Base-by-base conservation (phyloP, 2,113 vertebrate species). In the Terrapene triunguis region DNA sequence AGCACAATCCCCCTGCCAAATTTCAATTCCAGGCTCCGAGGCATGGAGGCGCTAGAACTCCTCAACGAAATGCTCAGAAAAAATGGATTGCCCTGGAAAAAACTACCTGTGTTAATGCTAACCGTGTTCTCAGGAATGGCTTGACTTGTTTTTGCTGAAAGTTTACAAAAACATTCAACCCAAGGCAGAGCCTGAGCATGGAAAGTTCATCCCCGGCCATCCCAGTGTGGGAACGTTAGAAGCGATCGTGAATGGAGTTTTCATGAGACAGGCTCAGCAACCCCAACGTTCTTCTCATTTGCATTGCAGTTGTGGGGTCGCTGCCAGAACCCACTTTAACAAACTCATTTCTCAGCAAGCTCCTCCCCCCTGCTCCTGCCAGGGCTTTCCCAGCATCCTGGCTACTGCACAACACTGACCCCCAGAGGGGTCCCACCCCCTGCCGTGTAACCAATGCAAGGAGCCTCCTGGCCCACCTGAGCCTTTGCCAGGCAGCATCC, bases 361-460 rank as follows among this genome's bases (percentile, higher is more conserved):
- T 3, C 50, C 48, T 35, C 32, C 25, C 47, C 11, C 74, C 22
- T 21, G 19, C 14, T 80, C 69, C 82, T 57, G 42, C 47, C 90
- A 25, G 38, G 11, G 35, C 12, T 94, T 72, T 38, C 48, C 53
- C 53, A 10, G 1, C 0, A 0, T 5, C 35, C 1, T 0, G 5
- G 2, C 19, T 1, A 0, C 2, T 54, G 22, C 22, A 5, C 27
- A 53, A 59, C 14, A 47, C 55, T 4, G n/a, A 10, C 35, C 19
- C 21, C 27, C 27, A 62, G 17, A n/a, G 65, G 65, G n/a, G 35
- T 38, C n/a, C 65, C 19, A 38, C 19, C 65, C 57, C 19, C 65
- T n/a, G 17, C 35, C 19, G 2, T 22, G n/a, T 72, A 22, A 38
- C 65, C n/a, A 72, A 72, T 72, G 65, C 65, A 22, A 72, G 35